phyloP scores from a whole-genome alignment of 2,888 invertebrate genomes.

The Aplocera efformata region DNA sequence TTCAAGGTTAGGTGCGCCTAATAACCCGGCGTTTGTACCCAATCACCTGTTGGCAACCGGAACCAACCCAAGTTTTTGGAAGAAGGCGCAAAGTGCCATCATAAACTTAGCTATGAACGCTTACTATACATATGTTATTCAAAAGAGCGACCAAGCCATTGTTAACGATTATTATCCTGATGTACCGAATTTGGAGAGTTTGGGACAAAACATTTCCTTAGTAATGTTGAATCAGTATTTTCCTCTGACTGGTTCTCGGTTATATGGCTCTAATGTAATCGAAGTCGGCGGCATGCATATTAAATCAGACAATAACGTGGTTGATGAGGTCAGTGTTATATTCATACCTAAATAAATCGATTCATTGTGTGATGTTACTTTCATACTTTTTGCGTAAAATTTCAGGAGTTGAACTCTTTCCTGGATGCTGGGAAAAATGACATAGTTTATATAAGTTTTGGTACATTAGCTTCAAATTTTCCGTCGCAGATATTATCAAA shows the following conservation, averaged over 20 bases:
- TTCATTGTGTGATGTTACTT: too few relatives aligned
- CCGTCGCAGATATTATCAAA: conserved; percentile 75
- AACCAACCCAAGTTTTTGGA: conserved; percentile 56
- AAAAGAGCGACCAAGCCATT: conserved; percentile 37
- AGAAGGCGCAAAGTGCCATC: conserved; percentile 62
- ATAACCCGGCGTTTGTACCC: conserved; percentile 78
- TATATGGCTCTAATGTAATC: conserved; percentile 66
- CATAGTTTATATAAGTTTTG: conserved; percentile 85
- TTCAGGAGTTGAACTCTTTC: conserved; percentile 47
- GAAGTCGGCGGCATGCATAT: conserved; percentile 78
- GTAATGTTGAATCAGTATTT: conserved; percentile 73
- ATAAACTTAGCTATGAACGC: conserved; percentile 37
- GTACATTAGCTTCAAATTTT: conserved; percentile 84
- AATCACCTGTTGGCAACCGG: conserved; percentile 70
- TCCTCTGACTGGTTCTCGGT: conserved; percentile 68
- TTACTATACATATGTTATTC: conserved; percentile 35
- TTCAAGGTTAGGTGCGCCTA: conserved; percentile 77
- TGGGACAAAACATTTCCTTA: conserved; percentile 43
- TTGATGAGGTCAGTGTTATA: conserved; percentile 32
- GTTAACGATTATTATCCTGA: conserved; percentile 35
- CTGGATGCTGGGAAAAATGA: conserved; percentile 82
- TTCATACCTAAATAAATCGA: conserved; percentile 1
- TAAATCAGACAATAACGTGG: conserved; percentile 17
- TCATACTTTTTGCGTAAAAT: too few relatives aligned
- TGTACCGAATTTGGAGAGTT: conserved; percentile 37